Base-by-base conservation (phyloP, 2,888 invertebrate species). In the Drosophila lacicola region DNA sequence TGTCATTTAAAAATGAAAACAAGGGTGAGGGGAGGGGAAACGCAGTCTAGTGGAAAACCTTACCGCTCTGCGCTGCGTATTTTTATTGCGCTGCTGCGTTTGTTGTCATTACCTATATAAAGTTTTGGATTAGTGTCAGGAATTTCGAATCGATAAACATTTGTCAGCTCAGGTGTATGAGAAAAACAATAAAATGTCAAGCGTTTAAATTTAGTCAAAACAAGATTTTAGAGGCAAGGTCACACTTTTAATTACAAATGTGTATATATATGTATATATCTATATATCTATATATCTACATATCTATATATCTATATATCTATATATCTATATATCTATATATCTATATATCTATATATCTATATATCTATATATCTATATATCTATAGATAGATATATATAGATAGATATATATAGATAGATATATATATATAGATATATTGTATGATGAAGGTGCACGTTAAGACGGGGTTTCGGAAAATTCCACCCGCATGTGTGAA, bases 121-220 rank as follows among this genome's bases (percentile, higher is more conserved):
- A 72, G 65, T 78, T 57, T 73, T 45, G 29, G 74, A 73, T 73
- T 66, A 66, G 53, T 77, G 41, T 9, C 37, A 45, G 41, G 51
- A 60, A 71, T 65, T 41, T 51, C 14, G 42, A 37, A 54, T 54
- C 72, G 54, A 54, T 61, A 69, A 45, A 60, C 54, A 41, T 10
- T 17, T 4, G 25, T 17, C n/a, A 10, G 3, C 8, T 25, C 55
- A 45, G 55, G 36, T 55, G 44, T 29, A 51, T 10, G 17, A 14
- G 6, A 11, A 29, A 17, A 4, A 9, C 9, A 10, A 17, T 39
- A 14, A 9, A 3, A 17, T 17, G n/a, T 17, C 29, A 29, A 29
- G 29, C 29, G 17, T 4, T 13, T 53, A 41, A 17, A 41, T 53
- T 36, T 21, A 55, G 42, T 2, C 14, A 10, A 42, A 42, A 19